A percentile compares a stretch with the other conserved stretches of the same genome.
Conservation (phyloP, 2,888 invertebrate genomes). For the Trissolcus brochymenae region DNA sequence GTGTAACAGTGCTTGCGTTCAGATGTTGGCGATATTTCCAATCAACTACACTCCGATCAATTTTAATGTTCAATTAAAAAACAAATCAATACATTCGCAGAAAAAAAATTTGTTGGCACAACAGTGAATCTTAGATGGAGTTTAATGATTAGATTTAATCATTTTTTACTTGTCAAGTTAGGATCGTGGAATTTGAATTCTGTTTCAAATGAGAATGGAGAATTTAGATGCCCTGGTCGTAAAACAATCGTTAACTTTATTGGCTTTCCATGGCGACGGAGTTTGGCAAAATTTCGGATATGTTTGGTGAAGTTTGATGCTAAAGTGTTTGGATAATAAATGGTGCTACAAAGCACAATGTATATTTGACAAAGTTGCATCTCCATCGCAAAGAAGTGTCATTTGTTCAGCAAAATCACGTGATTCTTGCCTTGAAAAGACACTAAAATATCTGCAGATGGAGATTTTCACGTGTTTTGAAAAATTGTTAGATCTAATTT, state of each 20-base stretch:
- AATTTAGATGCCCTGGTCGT: slow-evolving; percentile 21
- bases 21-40: no score
- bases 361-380: neutral
- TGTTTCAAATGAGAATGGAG: slow-evolving; percentile 19
- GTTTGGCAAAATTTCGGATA: slow-evolving; percentile 26
- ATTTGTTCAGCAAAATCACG: neutral
- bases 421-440: no score
- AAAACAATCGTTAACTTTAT: slow-evolving; percentile 38
- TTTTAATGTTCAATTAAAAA: neutral
- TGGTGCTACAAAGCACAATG: slow-evolving; percentile 1
- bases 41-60: neutral
- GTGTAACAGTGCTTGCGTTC: no score
- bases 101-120: no score
- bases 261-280: slow-evolving; percentile 37
- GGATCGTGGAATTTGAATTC: slow-evolving; percentile 10
- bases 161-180: no score
- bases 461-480: neutral
- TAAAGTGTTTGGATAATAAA: slow-evolving; percentile 30
- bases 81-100: no score
- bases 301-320: slow-evolving; percentile 17
- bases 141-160: no score
- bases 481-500: neutral
- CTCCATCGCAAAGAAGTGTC: slow-evolving; percentile 7
- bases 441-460: neutral
- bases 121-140: no score